Evolutionary conservation across 1,140 invertebrate genomes (phyloP), one percentile per base, ranked within the genome.

Genomic region (Calycopis cecrops): DNA sequence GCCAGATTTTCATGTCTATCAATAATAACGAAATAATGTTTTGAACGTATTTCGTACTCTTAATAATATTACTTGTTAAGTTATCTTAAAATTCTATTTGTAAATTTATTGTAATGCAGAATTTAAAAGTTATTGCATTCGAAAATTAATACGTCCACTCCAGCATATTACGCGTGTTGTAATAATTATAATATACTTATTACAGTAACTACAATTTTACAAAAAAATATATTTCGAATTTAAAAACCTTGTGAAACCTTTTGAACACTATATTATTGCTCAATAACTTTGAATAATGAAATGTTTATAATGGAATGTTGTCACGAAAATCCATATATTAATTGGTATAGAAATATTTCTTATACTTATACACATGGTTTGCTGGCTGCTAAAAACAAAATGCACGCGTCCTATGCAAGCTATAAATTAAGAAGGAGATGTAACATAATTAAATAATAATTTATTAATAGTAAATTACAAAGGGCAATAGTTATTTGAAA

Each of bases 331-430:
- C 58, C 33, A 61, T 58, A 65, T 68, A 71, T 65, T 59, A 53
- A 57, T 65, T 78, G 65, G 60, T 63, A 66, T 64, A 70, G 6
- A 80, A 71, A 69, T 73, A 71, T 75, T 74, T 67, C 59, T 66
- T 51, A 51, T 47, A 51, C 38, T 51, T 34, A n/a, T 50, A 35
- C 48, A 57, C 49, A 34, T 69, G 60, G 74, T 73, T 79, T 67
- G 73, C 74, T 76, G 63, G 79, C 78, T 81, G 71, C 71, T 67
- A 60, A 70, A n/a, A 78, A 74, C 78, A 65, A 75, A 75, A 65
- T 73, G 79, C 82, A 83, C 82, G 82, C 82, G 71, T 80, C 70
- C 72, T 79, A 59, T 56, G 51, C n/a, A 33, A 52, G 37, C 40
- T 44, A 44, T 16, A 16, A 16, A 16, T 17, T 44, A 42, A 42